Conservation (phyloP, 1,140 invertebrate genomes). For the Potamilus streckersoni region DNA sequence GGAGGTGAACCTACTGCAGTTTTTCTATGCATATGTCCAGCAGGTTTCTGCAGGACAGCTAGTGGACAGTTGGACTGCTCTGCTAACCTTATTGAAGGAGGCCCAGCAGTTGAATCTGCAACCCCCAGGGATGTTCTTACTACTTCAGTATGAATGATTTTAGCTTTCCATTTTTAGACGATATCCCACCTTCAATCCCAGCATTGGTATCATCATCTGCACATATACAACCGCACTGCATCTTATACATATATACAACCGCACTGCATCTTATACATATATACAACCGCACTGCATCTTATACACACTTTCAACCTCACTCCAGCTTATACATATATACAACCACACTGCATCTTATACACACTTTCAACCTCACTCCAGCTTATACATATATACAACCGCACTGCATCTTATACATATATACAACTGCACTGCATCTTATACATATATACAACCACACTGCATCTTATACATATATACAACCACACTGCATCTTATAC, state of each 20-base stretch:
- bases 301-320: too few species aligned
- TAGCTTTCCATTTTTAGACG: too few species aligned
- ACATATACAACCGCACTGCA: background rate
- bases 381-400: background rate
- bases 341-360: background rate
- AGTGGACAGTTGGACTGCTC: conserved; percentile 83
- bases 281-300: too few species aligned
- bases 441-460: too few species aligned
- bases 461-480: too few species aligned
- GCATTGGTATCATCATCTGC: background rate
- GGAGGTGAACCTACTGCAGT: conserved; percentile 76
- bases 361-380: background rate
- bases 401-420: too few species aligned
- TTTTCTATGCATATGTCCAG: conserved; percentile 81
- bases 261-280: too few species aligned
- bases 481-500: background rate
- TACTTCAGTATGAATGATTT: conserved; percentile 74
- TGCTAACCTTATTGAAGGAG: conserved; percentile 84
- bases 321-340: too few species aligned
- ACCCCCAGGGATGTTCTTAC: conserved; percentile 84
- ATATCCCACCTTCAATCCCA: too few species aligned
- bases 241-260: background rate
- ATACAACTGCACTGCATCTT: too few species aligned
- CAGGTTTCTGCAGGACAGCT: conserved; percentile 75
- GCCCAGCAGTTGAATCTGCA: conserved; percentile 73